Conservation (phyloP, 2,888 invertebrate genomes). For the Byasa hedistus region DNA sequence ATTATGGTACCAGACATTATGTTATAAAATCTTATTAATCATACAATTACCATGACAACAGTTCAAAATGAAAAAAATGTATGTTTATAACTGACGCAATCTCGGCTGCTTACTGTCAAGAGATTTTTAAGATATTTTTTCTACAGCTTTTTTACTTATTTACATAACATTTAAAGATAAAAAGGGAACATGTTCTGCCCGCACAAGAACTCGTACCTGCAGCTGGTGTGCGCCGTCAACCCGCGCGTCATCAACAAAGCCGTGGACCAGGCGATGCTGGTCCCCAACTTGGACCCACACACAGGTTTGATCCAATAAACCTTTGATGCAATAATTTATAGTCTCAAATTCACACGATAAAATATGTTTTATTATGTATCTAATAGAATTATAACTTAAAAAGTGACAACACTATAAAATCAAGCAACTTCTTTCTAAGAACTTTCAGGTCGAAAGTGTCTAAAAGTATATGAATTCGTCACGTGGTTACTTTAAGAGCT, state of each 20-base stretch:
- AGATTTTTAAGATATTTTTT: background rate
- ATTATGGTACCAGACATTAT: no score
- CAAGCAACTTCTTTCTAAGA: no score
- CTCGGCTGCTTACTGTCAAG: conserved; percentile 16
- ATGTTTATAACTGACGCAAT: conserved; percentile 11
- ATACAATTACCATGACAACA: background rate
- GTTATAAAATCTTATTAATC: no score
- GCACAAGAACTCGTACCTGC: conserved; percentile 68
- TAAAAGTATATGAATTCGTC: no score
- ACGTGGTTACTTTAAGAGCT: no score
- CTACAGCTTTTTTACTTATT: background rate
- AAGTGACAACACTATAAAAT: no score
- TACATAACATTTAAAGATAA: background rate
- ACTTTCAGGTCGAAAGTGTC: no score
- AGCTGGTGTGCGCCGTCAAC: conserved; percentile 61
- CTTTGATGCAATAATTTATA: no score
- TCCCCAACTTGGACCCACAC: conserved; percentile 47
- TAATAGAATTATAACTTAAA: no score
- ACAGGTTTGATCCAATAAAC: conserved; percentile 53
- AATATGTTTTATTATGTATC: no score
- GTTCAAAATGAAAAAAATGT: background rate
- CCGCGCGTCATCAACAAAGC: conserved; percentile 67
- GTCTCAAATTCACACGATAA: no score
- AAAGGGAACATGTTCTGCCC: conserved; percentile 60
- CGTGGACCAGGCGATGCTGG: conserved; percentile 59